A percentile compares a stretch with the other conserved stretches of the same genome.
Conservation (phyloP, 2,888 invertebrate species). For the Megalurothrips usitatus region DNA sequence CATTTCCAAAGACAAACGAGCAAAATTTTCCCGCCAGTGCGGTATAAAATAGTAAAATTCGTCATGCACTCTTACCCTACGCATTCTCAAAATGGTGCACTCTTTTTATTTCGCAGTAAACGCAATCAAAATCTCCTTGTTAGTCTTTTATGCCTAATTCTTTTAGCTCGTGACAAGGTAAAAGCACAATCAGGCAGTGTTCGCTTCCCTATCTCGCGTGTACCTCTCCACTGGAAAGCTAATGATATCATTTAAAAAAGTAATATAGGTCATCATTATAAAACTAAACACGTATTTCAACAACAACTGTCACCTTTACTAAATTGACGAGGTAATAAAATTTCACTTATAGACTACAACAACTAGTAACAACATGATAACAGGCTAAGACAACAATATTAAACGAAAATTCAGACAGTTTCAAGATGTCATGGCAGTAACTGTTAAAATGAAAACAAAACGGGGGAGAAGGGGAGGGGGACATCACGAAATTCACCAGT, state of each 20-base stretch:
- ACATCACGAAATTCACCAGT: constrained; percentile 6
- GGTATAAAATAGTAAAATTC: too few relatives aligned
- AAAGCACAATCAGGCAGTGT: constrained; percentile 3
- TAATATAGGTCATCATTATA: background rate
- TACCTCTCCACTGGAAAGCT: background rate
- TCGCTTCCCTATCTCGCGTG: background rate
- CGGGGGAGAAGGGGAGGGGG: constrained; percentile 8
- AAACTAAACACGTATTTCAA: constrained; percentile 13
- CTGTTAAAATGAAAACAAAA: background rate
- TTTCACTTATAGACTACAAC: constrained; percentile 2
- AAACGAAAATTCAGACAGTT: background rate
- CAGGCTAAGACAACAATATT: constrained; percentile 7
- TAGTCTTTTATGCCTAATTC: background rate
- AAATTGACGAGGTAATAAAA: constrained; percentile 27
- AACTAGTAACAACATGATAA: constrained; percentile 23
- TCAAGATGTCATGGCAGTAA: constrained; percentile 5
- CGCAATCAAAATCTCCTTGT: background rate
- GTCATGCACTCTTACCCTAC: too few relatives aligned
- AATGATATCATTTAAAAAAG: background rate
- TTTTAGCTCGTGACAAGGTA: background rate
- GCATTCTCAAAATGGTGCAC: too few relatives aligned
- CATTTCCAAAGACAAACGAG: too few relatives aligned
- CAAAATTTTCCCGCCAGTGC: too few relatives aligned
- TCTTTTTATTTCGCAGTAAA: too few relatives aligned
- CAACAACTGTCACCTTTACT: background rate